Conservation (phyloP, 2,888 invertebrate genomes). For the Netelia inedita region DNA sequence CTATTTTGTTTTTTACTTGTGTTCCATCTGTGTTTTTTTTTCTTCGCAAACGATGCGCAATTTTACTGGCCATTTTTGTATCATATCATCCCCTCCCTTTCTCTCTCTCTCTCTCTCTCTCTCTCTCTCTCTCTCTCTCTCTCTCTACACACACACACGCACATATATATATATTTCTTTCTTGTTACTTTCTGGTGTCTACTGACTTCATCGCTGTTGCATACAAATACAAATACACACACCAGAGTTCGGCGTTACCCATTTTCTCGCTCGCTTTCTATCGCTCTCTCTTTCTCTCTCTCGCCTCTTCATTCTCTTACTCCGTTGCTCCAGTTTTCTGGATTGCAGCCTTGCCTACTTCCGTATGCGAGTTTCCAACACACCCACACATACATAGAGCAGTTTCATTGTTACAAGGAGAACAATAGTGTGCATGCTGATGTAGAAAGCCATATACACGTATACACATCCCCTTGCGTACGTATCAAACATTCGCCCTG, state of each 20-base stretch:
- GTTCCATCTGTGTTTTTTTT: not conserved
- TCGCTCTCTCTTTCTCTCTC: not conserved
- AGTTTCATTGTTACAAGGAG: conserved; percentile 42
- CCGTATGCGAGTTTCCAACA: conserved; percentile 26
- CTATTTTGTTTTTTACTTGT: not conserved
- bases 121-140: not conserved
- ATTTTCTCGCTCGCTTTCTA: conserved; percentile 37
- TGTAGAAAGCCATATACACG: conserved; percentile 1
- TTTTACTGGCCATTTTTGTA: conserved; percentile 40
- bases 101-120: not conserved
- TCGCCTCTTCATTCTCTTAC: not conserved
- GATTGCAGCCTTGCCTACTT: conserved; percentile 48
- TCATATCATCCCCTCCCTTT: not conserved
- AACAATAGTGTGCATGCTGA: conserved; percentile 44
- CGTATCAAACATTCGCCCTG: conserved; percentile 16
- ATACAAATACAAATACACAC: conserved; percentile 24
- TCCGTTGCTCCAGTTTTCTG: conserved; percentile 57
- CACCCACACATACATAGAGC: conserved; percentile 8
- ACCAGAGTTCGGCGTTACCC: conserved; percentile 39
- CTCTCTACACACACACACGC: too few species aligned
- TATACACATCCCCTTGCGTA: conserved; percentile 28
- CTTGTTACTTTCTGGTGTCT: conserved; percentile 8
- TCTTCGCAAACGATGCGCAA: conserved; percentile 24
- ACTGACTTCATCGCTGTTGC: conserved; percentile 33
- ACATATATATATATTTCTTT: conserved; percentile 11